phyloP scores from a whole-genome alignment of 2,113 vertebrate species.

The Gallinago undulata region DNA sequence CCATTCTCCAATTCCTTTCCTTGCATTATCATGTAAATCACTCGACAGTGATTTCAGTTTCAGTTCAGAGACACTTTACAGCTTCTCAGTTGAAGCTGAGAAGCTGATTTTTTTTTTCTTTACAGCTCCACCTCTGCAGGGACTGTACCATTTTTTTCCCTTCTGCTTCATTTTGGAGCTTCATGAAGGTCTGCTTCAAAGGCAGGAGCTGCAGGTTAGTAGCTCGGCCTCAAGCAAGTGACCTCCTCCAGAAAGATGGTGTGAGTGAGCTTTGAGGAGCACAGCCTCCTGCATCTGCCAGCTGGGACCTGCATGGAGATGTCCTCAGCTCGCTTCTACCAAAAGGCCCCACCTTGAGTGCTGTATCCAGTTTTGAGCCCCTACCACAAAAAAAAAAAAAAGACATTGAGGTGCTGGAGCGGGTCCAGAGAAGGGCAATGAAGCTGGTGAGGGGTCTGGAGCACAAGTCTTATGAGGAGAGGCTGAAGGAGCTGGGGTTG shows the following conservation, averaged over 20 bases:
- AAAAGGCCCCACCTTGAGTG: neutral
- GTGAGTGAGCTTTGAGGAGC: neutral
- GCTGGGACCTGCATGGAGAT: neutral
- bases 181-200: neutral
- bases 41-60: neutral
- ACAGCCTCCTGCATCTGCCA: neutral
- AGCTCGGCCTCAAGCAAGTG: neutral
- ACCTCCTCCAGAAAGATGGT: neutral
- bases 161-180: neutral
- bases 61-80: neutral
- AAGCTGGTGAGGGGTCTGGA: no score
- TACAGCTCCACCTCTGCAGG: neutral
- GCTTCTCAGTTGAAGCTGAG: neutral
- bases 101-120: neutral
- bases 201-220: neutral
- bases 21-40: neutral
- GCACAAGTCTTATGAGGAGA: no score
- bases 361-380: no score
- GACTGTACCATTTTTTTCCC: neutral
- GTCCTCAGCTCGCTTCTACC: neutral
- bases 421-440: no score
- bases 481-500: no score
- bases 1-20: neutral
- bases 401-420: no score
- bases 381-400: no score